Percentiles rank a stretch among this genome's conserved stretches.
These are phyloP conservation scores for Poeciliopsis infans DNA, from an alignment of 2,797 vertebrate species.

Conservation along the genomic window DNA sequence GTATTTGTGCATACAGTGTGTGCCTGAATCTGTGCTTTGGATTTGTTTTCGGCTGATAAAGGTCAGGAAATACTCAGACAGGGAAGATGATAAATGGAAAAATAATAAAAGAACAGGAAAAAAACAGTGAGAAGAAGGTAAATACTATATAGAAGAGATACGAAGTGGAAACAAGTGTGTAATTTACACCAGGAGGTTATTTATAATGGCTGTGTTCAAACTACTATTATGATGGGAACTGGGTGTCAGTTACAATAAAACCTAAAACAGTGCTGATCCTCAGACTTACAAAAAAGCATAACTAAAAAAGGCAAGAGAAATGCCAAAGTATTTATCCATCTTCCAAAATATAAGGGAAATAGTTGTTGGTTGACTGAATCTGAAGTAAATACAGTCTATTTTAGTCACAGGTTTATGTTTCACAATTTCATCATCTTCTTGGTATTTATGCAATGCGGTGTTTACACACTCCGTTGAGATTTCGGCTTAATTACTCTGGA, in stretches of 20 bases:
- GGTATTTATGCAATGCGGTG: constrained; percentile 46
- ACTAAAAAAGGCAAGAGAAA: neutral
- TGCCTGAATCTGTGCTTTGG: constrained; percentile 19
- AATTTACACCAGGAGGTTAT: constrained; percentile 14
- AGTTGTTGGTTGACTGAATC: constrained; percentile 31
- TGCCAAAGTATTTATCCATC: too few species aligned
- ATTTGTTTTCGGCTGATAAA: constrained; percentile 63
- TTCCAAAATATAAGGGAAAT: constrained; percentile 13
- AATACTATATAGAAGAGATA: constrained; percentile 25
- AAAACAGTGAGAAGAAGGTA: constrained; percentile 26
- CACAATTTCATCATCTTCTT: constrained; percentile 58
- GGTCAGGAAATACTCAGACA: constrained; percentile 73
- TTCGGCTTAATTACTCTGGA: constrained; percentile 56
- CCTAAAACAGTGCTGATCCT: neutral
- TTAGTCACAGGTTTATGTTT: constrained; percentile 54
- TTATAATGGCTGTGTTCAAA: neutral
- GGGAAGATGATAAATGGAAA: constrained; percentile 74
- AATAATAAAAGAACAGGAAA: constrained; percentile 55
- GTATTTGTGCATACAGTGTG: constrained; percentile 17
- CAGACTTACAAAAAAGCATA: neutral
- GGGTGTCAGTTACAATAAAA: neutral
- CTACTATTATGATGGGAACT: neutral
- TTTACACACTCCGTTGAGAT: constrained; percentile 47
- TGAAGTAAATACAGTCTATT: constrained; percentile 42
- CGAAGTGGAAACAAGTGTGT: constrained; percentile 27